Base-by-base conservation (phyloP, 2,113 vertebrate genomes). In the Embiotoca jacksoni region DNA sequence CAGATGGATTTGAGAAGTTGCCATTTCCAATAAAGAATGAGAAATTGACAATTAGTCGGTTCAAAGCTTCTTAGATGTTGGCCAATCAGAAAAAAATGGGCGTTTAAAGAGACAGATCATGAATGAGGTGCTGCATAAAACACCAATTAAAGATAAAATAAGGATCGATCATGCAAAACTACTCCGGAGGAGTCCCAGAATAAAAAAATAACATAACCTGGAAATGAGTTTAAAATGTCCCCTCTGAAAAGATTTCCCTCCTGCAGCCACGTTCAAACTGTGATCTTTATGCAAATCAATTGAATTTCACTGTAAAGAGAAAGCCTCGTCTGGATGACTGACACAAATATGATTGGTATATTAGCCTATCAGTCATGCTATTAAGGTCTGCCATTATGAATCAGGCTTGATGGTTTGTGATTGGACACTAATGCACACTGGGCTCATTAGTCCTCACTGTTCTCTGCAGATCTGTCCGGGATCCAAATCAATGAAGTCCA, bases 321-420 rank as follows among this genome's bases (percentile, higher is more conserved):
- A 53, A 65, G 55, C 13, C 59, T n/a, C 62, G 56, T 79, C 44
- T 44, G 30, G 41, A 73, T 88, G 86, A 89, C 13, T 82, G 86
- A 85, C 87, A 67, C 31, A 63, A 79, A 88, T 82, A 41, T 78
- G 80, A 90, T 80, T 71, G 86, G 76, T 86, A 59, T 63, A 76
- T 90, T 83, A 86, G 60, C 73, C 71, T 41, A 88, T 89, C 89
- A 84, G 74, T 88, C 83, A 81, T 63, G 72, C 83, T 69, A 80
- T 83, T 82, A 72, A 66, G 41, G 54, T 80, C 71, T 84, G 77
- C 75, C 80, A 62, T 84, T 77, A 72, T 60, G 54, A 80, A 86
- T 90, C 69, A 82, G 52, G 6, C 80, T 36, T 78, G 64, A 77
- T 65, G 85, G 74, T 78, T 81, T 83, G 55, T 74, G 86, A 90